Evolutionary conservation across 2,888 invertebrate genomes (phyloP).

Genomic region (Dicranocentrus wangi): DNA sequence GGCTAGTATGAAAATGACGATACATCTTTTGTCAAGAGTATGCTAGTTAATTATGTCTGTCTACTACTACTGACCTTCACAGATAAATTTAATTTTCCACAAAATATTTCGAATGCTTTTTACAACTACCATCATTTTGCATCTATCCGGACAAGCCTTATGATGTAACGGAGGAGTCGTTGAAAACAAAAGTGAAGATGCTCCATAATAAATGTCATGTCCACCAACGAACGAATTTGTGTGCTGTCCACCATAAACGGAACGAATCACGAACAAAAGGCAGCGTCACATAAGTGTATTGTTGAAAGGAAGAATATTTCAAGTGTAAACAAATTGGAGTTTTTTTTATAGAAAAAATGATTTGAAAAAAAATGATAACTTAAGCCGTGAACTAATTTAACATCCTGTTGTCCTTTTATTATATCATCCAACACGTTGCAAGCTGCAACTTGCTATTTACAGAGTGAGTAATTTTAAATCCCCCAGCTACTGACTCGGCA

Average conservation of each 20-base stretch:
- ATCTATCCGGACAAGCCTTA: no score
- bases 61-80: no score
- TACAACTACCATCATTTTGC: no score
- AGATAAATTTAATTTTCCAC: no score
- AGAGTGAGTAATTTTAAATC: no score
- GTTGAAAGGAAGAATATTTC: constrained; percentile 56
- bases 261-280: constrained; percentile 55
- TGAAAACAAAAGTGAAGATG: constrained; percentile 36
- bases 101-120: no score
- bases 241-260: constrained; percentile 48
- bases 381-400: constrained; percentile 59
- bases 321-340: constrained; percentile 56
- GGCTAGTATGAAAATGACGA: no score
- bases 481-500: no score
- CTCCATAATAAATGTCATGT: neutral
- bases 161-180: no score
- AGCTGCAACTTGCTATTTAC: no score
- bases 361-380: constrained; percentile 34
- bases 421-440: neutral
- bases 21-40: no score
- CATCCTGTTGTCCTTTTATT: constrained; percentile 51
- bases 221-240: neutral
- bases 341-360: constrained; percentile 29
- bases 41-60: no score
- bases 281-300: neutral